These are phyloP conservation scores for Patella depressa DNA, from an alignment of 2,888 invertebrate genomes.

Conservation along the genomic window DNA sequence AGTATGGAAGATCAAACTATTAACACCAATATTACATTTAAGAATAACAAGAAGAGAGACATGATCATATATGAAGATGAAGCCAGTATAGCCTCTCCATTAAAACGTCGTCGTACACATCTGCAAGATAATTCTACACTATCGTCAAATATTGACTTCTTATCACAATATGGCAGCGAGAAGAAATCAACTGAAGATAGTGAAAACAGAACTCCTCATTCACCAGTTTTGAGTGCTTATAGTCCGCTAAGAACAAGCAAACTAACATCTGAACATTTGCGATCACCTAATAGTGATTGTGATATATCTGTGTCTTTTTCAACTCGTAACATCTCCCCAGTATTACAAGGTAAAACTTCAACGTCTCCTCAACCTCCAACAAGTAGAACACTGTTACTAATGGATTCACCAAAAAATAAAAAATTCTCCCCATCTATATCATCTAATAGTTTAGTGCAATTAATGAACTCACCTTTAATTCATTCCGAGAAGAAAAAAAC, in stretches of 20 bases:
- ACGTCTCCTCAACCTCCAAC: slow-evolving; percentile 13
- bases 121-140: not conserved
- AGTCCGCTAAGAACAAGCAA: slow-evolving; percentile 11
- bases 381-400: not conserved
- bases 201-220: slow-evolving; percentile 15
- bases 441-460: slow-evolving; percentile 53
- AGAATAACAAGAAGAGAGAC: not conserved
- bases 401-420: slow-evolving; percentile 35
- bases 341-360: not conserved
- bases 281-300: not conserved
- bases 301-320: not conserved
- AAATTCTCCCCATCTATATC: slow-evolving; percentile 57
- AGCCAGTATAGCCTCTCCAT: not conserved
- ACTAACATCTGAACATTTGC: not conserved
- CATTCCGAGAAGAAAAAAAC: slow-evolving; percentile 26
- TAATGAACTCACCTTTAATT: slow-evolving; percentile 58
- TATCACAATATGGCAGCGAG: not conserved
- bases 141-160: not conserved
- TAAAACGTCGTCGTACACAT: not conserved
- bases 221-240: slow-evolving; percentile 36
- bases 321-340: not conserved
- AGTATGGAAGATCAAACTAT: not conserved
- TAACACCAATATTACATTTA: not conserved
- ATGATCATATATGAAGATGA: not conserved
- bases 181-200: not conserved